A percentile compares a stretch with the other conserved stretches of the same genome.
These are phyloP conservation scores for Anthonomus grandis DNA, from an alignment of 1,140 invertebrate genomes.

Conservation along the genomic window DNA sequence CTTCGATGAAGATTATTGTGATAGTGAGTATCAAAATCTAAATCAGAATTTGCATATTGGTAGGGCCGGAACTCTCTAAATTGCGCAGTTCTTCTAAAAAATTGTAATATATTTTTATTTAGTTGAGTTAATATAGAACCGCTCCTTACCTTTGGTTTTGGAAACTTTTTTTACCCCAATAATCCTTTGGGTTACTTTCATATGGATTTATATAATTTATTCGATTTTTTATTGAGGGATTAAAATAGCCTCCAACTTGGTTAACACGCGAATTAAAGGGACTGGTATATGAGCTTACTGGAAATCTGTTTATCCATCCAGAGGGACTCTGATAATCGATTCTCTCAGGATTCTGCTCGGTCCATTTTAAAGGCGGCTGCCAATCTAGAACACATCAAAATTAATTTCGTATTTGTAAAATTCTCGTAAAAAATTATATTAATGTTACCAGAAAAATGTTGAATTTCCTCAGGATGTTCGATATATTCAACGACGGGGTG, in stretches of 20 bases:
- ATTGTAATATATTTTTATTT: not conserved
- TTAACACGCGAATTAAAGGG: not conserved
- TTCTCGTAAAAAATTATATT: no score
- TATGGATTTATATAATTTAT: slow-evolving; percentile 1
- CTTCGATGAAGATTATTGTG: slow-evolving; percentile 50
- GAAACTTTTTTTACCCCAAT: slow-evolving; percentile 3
- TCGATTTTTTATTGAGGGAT: slow-evolving; percentile 1
- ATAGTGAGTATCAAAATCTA: not conserved
- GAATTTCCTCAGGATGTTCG: slow-evolving; percentile 2
- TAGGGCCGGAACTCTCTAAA: not conserved
- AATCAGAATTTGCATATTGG: not conserved
- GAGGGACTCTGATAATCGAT: not conserved
- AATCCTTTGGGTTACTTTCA: not conserved
- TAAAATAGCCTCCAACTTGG: slow-evolving; percentile 7
- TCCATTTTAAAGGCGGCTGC: slow-evolving; percentile 1
- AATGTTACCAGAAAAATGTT: no score
- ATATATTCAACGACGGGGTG: slow-evolving; percentile 10
- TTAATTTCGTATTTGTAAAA: not conserved
- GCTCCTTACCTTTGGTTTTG: not conserved
- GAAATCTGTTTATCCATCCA: slow-evolving; percentile 5
- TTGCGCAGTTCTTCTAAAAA: not conserved
- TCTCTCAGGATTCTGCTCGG: not conserved
- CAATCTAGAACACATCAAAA: slow-evolving; percentile 5
- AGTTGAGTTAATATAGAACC: not conserved
- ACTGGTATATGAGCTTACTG: not conserved